These are phyloP conservation scores for Oxyscelio sp. DNA, from an alignment of 2,888 invertebrate genomes.

Conservation along the genomic window DNA sequence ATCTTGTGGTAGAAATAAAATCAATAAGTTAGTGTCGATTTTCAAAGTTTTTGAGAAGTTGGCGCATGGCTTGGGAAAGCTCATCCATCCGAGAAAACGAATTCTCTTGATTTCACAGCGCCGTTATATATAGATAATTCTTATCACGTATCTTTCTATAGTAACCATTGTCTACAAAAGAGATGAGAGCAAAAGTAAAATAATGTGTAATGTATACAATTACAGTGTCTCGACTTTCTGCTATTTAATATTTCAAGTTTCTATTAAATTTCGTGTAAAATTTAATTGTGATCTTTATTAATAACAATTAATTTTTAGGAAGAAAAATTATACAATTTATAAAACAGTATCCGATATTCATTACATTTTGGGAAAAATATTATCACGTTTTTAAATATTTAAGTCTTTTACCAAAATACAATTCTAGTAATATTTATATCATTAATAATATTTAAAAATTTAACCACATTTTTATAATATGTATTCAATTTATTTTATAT, in stretches of 20 bases:
- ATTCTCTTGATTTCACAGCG: constrained; percentile 12
- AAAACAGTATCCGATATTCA: too few species aligned
- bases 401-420: too few species aligned
- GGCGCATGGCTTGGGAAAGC: background rate
- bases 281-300: background rate
- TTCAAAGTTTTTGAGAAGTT: constrained; percentile 4
- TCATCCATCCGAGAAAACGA: constrained; percentile 40
- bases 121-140: constrained; percentile 19
- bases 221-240: background rate
- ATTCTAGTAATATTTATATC: too few species aligned
- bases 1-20: background rate
- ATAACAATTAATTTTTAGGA: too few species aligned
- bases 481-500: too few species aligned
- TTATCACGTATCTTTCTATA: constrained; percentile 18
- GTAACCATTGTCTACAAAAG: constrained; percentile 12
- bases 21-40: constrained; percentile 16
- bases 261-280: background rate
- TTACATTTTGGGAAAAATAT: too few species aligned
- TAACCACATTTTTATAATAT: too few species aligned
- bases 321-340: too few species aligned
- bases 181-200: background rate
- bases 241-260: background rate
- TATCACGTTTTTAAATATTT: too few species aligned
- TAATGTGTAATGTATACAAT: constrained; percentile 21
- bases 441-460: too few species aligned